phyloP scores from a whole-genome alignment of 2,797 vertebrate genomes.

The Corythornis leucogaster region DNA sequence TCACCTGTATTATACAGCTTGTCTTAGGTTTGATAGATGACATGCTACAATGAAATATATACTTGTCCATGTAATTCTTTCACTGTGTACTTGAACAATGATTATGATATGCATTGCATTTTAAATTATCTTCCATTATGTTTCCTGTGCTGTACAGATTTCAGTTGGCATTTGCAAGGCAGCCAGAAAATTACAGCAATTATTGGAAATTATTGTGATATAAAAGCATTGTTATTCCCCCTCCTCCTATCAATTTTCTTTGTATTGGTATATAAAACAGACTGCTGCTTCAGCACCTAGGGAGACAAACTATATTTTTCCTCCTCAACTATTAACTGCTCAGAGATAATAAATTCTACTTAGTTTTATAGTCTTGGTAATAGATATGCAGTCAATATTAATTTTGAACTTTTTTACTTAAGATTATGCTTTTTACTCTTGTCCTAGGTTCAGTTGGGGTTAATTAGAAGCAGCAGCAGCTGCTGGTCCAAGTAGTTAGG shows the following conservation, averaged over 20 bases:
- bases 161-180: constrained; percentile 33
- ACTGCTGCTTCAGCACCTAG: constrained; percentile 25
- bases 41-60: constrained; percentile 12
- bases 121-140: constrained; percentile 56
- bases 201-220: constrained; percentile 70
- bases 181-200: constrained; percentile 72
- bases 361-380: not conserved
- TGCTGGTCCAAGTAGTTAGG: not conserved
- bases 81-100: constrained; percentile 29
- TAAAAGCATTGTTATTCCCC: constrained; percentile 40
- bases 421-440: not conserved
- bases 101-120: constrained; percentile 45
- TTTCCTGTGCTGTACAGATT: constrained; percentile 33
- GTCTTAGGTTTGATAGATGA: constrained; percentile 26
- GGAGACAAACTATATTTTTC: constrained; percentile 20
- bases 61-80: constrained; percentile 20
- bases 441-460: not conserved
- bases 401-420: not conserved
- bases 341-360: not conserved
- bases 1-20: not conserved
- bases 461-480: not conserved
- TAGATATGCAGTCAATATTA: not conserved
- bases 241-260: constrained; percentile 46
- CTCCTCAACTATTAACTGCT: not conserved
- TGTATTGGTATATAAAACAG: constrained; percentile 49